A percentile compares a stretch with the other conserved stretches of the same genome.
Evolutionary conservation across 1,140 invertebrate genomes (phyloP).

Genomic region (Tetraneura akinire): DNA sequence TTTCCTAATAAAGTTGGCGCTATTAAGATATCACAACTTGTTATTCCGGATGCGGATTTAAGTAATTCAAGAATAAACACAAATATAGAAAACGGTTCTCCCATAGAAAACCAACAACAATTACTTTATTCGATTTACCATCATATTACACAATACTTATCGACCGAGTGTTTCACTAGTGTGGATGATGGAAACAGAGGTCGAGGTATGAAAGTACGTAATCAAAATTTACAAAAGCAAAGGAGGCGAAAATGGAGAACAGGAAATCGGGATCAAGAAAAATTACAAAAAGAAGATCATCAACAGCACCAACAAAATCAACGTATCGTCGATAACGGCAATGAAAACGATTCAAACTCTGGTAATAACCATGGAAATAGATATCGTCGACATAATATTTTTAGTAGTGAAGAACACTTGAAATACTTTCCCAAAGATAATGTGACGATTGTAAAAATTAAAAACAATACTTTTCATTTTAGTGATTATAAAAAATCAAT

Average conservation of each 20-base stretch:
- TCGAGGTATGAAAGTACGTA: not conserved
- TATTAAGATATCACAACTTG: not conserved
- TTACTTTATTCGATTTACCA: not conserved
- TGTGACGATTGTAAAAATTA: too few relatives aligned
- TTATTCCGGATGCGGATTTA: not conserved
- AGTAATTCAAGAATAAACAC: constrained; percentile 7
- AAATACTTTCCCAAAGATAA: not conserved
- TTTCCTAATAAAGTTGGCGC: not conserved
- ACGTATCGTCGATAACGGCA: not conserved
- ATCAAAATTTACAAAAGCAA: not conserved
- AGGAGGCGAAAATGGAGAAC: constrained; percentile 13
- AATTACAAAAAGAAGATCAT: not conserved
- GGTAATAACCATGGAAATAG: not conserved
- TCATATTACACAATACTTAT: not conserved
- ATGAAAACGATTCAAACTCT: not conserved
- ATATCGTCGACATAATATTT: not conserved
- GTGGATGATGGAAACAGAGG: not conserved
- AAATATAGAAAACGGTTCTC: not conserved
- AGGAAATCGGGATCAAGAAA: not conserved
- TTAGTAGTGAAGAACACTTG: too few relatives aligned
- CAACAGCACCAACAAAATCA: not conserved
- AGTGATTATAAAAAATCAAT: not conserved
- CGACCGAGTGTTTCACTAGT: not conserved
- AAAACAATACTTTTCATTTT: too few relatives aligned
- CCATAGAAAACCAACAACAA: not conserved